Percentiles rank a stretch among this genome's conserved stretches.
Conservation (phyloP, 2,797 vertebrate species). For the Oreochromis mossambicus region DNA sequence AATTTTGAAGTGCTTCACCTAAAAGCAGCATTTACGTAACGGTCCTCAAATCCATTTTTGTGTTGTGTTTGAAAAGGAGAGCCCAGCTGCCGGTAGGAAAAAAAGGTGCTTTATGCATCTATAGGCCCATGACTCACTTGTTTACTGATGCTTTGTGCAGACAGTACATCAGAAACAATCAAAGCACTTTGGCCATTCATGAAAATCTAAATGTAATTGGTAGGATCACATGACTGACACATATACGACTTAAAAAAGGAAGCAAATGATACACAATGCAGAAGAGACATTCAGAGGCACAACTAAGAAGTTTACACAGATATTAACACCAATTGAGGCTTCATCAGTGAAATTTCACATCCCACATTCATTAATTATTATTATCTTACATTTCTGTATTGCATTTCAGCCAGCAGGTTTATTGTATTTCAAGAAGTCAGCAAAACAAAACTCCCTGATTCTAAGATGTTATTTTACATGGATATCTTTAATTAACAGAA, state of each 20-base stretch:
- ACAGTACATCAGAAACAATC: slow-evolving; percentile 28
- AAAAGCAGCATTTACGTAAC: slow-evolving; percentile 1
- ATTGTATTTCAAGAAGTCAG: not conserved
- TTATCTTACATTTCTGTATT: not conserved
- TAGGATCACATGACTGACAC: not conserved
- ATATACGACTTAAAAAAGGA: not conserved
- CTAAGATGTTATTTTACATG: not conserved
- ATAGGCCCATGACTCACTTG: slow-evolving; percentile 47
- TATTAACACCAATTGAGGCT: not conserved
- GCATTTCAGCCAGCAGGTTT: not conserved
- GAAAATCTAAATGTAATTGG: slow-evolving; percentile 16
- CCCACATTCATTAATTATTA: not conserved
- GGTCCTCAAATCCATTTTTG: not conserved
- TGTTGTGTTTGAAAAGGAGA: slow-evolving; percentile 4
- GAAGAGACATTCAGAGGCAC: not conserved
- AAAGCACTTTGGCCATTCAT: slow-evolving; percentile 10
- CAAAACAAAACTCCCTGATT: not conserved
- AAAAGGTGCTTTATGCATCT: not conserved
- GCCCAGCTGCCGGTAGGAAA: not conserved
- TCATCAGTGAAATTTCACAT: not conserved
- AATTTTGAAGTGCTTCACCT: not conserved
- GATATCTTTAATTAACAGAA: not conserved
- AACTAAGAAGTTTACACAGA: not conserved
- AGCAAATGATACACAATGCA: not conserved
- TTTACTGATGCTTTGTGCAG: slow-evolving; percentile 21